A percentile compares a stretch with the other conserved stretches of the same genome.
These are phyloP conservation scores for Anorthoa munda DNA, from an alignment of 2,888 invertebrate species.

Conservation along the genomic window DNA sequence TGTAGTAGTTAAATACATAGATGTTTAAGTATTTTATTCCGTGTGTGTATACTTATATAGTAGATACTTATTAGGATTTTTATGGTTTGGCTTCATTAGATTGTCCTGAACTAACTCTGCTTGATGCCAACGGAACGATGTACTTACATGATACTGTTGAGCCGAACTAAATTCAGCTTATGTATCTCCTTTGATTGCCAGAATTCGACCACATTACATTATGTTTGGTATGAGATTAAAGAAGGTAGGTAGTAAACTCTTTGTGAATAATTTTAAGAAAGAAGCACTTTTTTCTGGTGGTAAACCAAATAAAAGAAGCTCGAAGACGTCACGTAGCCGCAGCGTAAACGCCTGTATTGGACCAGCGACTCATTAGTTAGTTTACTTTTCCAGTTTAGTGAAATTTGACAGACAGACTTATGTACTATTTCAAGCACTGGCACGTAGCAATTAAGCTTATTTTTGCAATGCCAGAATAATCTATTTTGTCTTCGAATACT, in stretches of 20 bases:
- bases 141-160: not conserved
- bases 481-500: not conserved
- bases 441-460: not conserved
- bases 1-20: too few species aligned
- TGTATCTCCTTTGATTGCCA: not conserved
- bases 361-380: not conserved
- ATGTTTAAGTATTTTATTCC: too few species aligned
- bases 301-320: not conserved
- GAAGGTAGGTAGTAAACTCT: too few species aligned
- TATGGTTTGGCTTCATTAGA: not conserved
- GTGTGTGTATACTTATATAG: too few species aligned
- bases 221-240: too few species aligned
- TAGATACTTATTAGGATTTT: not conserved
- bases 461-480: not conserved
- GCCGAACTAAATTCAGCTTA: not conserved
- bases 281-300: not conserved
- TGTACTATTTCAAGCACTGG: not conserved
- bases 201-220: too few species aligned
- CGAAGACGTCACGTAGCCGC: not conserved
- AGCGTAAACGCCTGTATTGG: not conserved
- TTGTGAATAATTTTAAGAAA: not conserved
- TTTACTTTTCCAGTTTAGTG: not conserved
- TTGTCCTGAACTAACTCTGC: not conserved
- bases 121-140: not conserved
- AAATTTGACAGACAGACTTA: not conserved